Conservation (phyloP, 2,888 invertebrate genomes). For the Drosophila quinaria region DNA sequence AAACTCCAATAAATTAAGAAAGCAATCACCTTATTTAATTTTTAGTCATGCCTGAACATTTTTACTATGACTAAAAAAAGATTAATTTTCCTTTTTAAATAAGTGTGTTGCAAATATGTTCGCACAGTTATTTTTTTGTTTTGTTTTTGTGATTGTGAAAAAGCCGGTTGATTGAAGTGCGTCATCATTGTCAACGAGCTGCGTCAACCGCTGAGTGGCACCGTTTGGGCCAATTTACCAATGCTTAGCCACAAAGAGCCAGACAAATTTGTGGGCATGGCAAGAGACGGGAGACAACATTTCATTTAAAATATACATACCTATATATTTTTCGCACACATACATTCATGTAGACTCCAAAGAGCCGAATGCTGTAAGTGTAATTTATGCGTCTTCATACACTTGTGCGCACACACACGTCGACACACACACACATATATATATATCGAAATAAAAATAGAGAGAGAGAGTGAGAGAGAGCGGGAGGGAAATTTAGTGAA, state of each 20-base stretch:
- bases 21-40: too few species aligned
- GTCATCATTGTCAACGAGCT: slow-evolving; percentile 33
- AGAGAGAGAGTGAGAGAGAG: slow-evolving; percentile 5
- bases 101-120: too few species aligned
- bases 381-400: slow-evolving; percentile 75
- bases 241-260: slow-evolving; percentile 50
- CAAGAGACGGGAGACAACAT: slow-evolving; percentile 23
- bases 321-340: slow-evolving; percentile 45
- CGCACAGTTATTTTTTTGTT: neutral
- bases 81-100: too few species aligned
- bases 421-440: slow-evolving; percentile 26
- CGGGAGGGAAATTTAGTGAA: slow-evolving; percentile 54
- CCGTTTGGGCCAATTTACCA: slow-evolving; percentile 60
- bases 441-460: neutral
- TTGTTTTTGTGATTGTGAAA: too few species aligned
- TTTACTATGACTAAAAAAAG: too few species aligned
- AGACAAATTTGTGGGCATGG: slow-evolving; percentile 16
- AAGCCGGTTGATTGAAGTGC: slow-evolving; percentile 30
- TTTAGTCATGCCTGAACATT: too few species aligned
- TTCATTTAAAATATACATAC: slow-evolving; percentile 62
- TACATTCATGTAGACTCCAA: slow-evolving; percentile 19
- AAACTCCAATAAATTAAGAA: too few species aligned
- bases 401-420: slow-evolving; percentile 28
- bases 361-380: slow-evolving; percentile 63
- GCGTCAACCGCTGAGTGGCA: slow-evolving; percentile 26